Evolutionary conservation across 2,113 vertebrate species (phyloP).

Genomic region (Thymallus thymallus): DNA sequence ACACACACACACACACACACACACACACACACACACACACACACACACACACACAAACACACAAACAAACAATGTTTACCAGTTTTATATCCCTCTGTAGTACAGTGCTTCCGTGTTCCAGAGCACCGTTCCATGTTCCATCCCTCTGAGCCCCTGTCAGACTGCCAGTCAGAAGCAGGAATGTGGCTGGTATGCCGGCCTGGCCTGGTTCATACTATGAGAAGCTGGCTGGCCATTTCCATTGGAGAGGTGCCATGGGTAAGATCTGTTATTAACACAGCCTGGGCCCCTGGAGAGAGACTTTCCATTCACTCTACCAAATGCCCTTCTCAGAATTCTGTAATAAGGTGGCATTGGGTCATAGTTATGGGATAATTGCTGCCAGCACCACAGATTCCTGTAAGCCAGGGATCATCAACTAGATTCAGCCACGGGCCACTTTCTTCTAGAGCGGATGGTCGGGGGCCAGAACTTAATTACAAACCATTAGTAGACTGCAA

Average conservation of each 20-base stretch:
- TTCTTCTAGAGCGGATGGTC: no score
- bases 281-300: conserved; percentile 16
- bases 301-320: conserved; percentile 7
- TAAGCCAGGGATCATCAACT: no score
- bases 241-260: background rate
- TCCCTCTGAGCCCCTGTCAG: background rate
- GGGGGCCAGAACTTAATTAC: no score
- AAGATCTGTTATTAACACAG: conserved; percentile 3
- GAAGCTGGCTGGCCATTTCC: background rate
- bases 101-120: background rate
- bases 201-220: background rate
- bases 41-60: background rate
- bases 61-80: background rate
- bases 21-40: no score
- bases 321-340: conserved; percentile 30
- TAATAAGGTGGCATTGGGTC: conserved; percentile 21
- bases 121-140: background rate
- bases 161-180: background rate
- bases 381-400: conserved; percentile 22
- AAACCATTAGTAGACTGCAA: no score
- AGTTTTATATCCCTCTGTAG: background rate
- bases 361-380: conserved; percentile 21
- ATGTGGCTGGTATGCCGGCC: background rate
- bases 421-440: no score
- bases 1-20: no score